phyloP scores from a whole-genome alignment of 2,113 vertebrate genomes.

The Hyperoodon ampullatus region DNA sequence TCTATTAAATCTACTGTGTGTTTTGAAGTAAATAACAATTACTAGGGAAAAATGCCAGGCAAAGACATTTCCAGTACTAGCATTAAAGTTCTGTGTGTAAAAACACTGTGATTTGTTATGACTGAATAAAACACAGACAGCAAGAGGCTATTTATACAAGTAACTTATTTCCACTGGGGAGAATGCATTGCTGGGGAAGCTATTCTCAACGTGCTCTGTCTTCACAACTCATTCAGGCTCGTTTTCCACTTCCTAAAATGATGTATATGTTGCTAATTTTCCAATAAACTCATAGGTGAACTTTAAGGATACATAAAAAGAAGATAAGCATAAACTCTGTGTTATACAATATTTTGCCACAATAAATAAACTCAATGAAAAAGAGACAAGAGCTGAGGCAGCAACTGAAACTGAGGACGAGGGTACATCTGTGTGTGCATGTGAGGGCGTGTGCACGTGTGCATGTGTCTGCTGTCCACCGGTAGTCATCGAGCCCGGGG shows the following conservation, averaged over 20 bases:
- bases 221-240: not conserved
- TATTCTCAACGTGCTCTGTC: not conserved
- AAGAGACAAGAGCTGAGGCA: not conserved
- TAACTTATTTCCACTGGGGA: conserved; percentile 80
- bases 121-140: not conserved
- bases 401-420: not conserved
- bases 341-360: not conserved
- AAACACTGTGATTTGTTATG: not conserved
- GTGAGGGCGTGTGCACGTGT: fast-evolving
- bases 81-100: conserved; percentile 45
- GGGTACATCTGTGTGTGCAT: not conserved
- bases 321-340: conserved; percentile 42
- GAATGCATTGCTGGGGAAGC: conserved; percentile 59
- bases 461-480: not conserved
- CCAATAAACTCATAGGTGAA: conserved; percentile 82
- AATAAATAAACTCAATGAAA: not conserved
- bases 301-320: conserved; percentile 52
- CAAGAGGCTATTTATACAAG: conserved; percentile 79
- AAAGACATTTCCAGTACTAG: not conserved
- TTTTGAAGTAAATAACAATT: not conserved
- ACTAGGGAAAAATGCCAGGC: not conserved
- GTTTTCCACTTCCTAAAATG: conserved; percentile 64
- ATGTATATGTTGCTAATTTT: conserved; percentile 73
- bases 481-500: not conserved
- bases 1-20: not conserved